Evolutionary conservation across 2,797 vertebrate species (phyloP), one percentile per base, ranked within the genome.

Genomic region (Typhlichthys eigenmanni): DNA sequence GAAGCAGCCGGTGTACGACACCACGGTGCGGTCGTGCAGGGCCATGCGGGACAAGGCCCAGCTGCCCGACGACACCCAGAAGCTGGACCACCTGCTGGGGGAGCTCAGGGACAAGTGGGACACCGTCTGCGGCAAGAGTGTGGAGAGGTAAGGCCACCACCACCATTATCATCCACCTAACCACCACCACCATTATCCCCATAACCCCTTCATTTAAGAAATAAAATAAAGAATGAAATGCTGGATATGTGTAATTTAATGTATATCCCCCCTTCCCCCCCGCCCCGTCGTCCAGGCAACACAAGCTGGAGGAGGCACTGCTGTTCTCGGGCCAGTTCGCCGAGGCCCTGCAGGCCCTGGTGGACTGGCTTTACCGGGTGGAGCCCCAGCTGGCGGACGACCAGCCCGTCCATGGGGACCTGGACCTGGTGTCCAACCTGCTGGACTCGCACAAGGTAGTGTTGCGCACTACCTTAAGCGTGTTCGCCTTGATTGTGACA

Each of bases 51-150:
- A 99, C 75, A 99, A 98, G 72, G 94, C 96, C 38, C 89, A 94
- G 81, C 94, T 98, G 59, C 74, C 93, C 1, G 93, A 93, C 46
- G 98, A 99, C 87, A 91, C 91, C 14, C 97, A 98, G 77, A 97
- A 93, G 66, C 90, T 99, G 76, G 98, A 99, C 81, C 93, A 98
- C 67, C 87, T 98, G 55, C 86, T 99, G 71, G 96, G 96, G 68
- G 98, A 99, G 79, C 94, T 99, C 66, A 92, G 98, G 14, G 98
- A 99, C 89, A 99, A 97, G 75, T 99, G 98, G 98, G 98, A 99
- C 91, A 99, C 98, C 0, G 96, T 98, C 69, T 99, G 98, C 9
- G 97, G 98, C 46, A 99, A 99, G 85, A 99, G 97, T 0, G 98
- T 99, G 50, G 98, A 99, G 75, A 96, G 98, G 98, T 98, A 48